Evolutionary conservation across 92 coral and sea anemone genomes (phyloP).

Genomic region (Umimayanthus chanpuru): DNA sequence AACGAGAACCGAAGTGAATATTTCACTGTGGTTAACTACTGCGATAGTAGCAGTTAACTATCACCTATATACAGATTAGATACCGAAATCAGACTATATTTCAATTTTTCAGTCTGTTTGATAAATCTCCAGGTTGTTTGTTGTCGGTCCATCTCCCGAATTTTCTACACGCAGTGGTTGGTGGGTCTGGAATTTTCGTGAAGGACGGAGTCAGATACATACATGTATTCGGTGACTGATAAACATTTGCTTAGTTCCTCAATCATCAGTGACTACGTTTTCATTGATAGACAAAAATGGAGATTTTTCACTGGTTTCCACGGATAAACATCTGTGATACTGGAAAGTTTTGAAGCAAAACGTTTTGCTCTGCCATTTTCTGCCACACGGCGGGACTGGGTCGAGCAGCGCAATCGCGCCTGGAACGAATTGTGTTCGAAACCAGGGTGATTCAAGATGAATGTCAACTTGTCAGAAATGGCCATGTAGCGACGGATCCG

Average conservation of each 20-base stretch:
- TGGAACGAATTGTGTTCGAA: background rate
- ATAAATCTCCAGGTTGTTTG: too few species aligned
- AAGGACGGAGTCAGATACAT: background rate
- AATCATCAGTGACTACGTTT: background rate
- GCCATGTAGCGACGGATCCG: conserved; percentile 10
- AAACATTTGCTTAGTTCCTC: background rate
- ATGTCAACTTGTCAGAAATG: background rate
- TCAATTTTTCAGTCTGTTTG: too few species aligned
- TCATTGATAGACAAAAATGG: background rate
- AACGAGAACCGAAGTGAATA: too few species aligned
- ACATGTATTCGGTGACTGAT: background rate
- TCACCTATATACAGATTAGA: too few species aligned
- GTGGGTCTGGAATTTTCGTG: too few species aligned
- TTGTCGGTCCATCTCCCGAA: too few species aligned
- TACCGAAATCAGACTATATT: too few species aligned
- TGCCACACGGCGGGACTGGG: conserved; percentile 15
- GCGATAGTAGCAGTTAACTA: too few species aligned
- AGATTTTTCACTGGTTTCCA: background rate
- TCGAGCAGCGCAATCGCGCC: background rate
- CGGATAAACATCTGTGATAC: background rate
- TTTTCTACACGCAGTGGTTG: too few species aligned
- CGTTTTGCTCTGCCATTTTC: background rate
- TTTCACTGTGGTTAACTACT: too few species aligned
- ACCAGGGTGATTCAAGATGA: too few species aligned
- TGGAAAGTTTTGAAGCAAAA: background rate